A percentile compares a stretch with the other conserved stretches of the same genome.
phyloP scores from a whole-genome alignment of 2,113 vertebrate species.

The Strigops habroptila region DNA sequence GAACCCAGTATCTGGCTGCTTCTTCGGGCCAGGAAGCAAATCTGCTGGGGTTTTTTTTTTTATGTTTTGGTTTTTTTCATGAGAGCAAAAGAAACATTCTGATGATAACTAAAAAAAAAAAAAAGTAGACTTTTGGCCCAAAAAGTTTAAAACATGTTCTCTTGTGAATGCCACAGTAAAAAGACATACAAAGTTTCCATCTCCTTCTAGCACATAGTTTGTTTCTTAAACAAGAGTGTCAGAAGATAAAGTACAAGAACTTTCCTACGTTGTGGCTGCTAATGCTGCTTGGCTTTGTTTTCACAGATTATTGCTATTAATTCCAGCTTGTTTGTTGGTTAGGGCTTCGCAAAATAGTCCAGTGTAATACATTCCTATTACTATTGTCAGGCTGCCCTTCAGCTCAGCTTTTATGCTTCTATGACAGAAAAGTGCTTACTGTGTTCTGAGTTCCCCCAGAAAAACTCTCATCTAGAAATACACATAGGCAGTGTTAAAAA shows the following conservation, averaged over 20 bases:
- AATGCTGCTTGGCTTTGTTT: neutral
- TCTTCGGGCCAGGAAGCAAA: neutral
- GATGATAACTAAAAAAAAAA: neutral
- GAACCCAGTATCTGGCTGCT: neutral
- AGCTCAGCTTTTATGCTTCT: neutral
- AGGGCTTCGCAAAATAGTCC: neutral
- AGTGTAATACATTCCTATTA: neutral
- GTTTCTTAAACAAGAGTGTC: neutral
- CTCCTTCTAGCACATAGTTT: neutral
- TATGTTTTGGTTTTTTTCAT: neutral
- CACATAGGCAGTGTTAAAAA: neutral
- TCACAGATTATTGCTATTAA: neutral
- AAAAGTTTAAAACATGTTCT: neutral
- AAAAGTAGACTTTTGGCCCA: neutral
- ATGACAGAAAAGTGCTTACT: neutral
- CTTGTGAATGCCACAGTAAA: neutral
- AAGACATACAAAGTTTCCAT: neutral
- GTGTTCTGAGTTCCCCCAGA: neutral
- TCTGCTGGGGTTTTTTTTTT: rapidly evolving
- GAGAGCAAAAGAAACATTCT: neutral
- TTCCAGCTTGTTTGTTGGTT: neutral
- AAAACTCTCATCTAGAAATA: neutral
- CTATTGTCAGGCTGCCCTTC: neutral
- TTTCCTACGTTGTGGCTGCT: neutral
- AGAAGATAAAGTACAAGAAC: neutral